Conservation (phyloP, 1,140 invertebrate genomes). For the Steinernema feltiae region DNA sequence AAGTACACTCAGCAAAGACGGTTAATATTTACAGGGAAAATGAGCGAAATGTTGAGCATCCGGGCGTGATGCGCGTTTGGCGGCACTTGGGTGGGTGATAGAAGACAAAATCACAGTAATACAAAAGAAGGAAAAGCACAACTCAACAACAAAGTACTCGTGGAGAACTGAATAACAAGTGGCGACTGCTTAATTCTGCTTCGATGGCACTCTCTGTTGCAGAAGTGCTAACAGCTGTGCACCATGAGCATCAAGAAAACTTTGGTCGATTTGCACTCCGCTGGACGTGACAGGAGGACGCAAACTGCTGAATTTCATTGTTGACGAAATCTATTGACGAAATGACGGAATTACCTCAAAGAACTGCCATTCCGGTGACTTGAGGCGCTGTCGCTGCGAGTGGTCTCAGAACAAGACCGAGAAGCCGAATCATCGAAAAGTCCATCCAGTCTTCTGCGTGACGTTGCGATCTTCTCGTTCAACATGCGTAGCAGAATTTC, state of each 20-base stretch:
- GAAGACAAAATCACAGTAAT: neutral
- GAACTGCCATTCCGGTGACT: neutral
- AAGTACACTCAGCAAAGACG: neutral
- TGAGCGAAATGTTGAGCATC: slow-evolving; percentile 4
- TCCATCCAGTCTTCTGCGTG: neutral
- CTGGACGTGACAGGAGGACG: neutral
- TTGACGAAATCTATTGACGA: neutral
- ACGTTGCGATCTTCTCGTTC: neutral
- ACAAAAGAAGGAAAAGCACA: neutral
- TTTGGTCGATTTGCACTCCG: slow-evolving; percentile 5
- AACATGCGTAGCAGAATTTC: neutral
- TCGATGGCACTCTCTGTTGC: neutral
- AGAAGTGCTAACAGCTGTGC: neutral
- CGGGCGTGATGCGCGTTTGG: neutral
- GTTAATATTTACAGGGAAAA: neutral
- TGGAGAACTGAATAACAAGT: neutral
- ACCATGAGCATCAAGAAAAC: neutral
- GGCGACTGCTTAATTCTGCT: slow-evolving; percentile 1
- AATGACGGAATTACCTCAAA: neutral
- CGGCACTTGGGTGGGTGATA: slow-evolving; percentile 3
- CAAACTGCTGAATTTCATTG: neutral
- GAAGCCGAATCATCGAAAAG: neutral
- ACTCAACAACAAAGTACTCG: slow-evolving; percentile 13
- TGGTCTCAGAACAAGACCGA: neutral
- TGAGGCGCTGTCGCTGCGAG: neutral